Evolutionary conservation across 2,888 invertebrate species (phyloP).

Genomic region (Dasypogon diadema): DNA sequence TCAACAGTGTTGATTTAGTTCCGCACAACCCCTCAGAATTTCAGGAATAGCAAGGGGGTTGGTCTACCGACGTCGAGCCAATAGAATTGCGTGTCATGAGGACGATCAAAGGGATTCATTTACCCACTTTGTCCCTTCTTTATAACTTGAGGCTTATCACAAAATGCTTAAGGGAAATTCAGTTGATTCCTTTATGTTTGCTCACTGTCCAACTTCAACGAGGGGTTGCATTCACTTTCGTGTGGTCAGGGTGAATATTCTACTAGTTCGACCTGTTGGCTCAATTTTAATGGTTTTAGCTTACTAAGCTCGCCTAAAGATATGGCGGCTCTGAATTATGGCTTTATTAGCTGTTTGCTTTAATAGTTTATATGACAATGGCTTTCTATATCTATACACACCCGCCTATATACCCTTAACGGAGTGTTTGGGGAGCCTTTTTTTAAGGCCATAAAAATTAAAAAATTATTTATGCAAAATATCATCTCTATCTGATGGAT

Average conservation of each 20-base stretch:
- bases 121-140: conserved; percentile 43
- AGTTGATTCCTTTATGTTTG: conserved; percentile 53
- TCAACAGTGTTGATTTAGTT: conserved; percentile 27
- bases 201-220: conserved; percentile 52
- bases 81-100: conserved; percentile 57
- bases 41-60: conserved; percentile 63
- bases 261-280: conserved; percentile 39
- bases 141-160: conserved; percentile 59
- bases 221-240: conserved; percentile 54
- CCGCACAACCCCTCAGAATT: conserved; percentile 26
- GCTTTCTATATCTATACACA: neutral
- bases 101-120: conserved; percentile 62
- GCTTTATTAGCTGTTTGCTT: conserved; percentile 28
- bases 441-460: too few species aligned
- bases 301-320: conserved; percentile 12
- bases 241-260: conserved; percentile 44
- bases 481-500: too few species aligned
- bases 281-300: conserved; percentile 29
- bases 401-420: too few species aligned
- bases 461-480: too few species aligned
- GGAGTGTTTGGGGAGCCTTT: too few species aligned
- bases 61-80: conserved; percentile 59
- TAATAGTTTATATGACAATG: neutral
- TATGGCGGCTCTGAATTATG: conserved; percentile 54
- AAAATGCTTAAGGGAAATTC: conserved; percentile 60